phyloP scores from a whole-genome alignment of 2,113 vertebrate species.

The Notarius lentiginosus region DNA sequence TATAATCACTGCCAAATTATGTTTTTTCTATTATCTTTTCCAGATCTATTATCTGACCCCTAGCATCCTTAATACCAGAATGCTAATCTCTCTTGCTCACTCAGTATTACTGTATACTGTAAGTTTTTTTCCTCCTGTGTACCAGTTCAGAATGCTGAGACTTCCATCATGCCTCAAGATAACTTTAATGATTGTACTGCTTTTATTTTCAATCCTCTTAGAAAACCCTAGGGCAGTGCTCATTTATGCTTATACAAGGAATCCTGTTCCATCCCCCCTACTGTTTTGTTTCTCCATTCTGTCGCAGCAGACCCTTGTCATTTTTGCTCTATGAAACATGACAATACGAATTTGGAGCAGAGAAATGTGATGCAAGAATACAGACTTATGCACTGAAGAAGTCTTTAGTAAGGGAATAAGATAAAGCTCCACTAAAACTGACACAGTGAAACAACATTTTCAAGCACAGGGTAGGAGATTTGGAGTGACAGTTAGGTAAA shows the following conservation, averaged over 20 bases:
- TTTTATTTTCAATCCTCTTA: constrained; percentile 64
- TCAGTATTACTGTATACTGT: constrained; percentile 4
- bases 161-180: constrained; percentile 58
- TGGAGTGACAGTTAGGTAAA: constrained; percentile 10
- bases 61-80: constrained; percentile 29
- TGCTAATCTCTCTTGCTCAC: constrained; percentile 49
- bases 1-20: neutral
- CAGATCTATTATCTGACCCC: constrained; percentile 39
- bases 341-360: constrained; percentile 43
- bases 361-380: constrained; percentile 45
- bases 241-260: constrained; percentile 16
- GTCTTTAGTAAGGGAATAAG: constrained; percentile 16
- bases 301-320: constrained; percentile 24
- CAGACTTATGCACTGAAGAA: constrained; percentile 41
- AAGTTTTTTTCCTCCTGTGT: neutral
- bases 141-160: constrained; percentile 58
- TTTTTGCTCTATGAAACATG: constrained; percentile 54
- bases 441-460: constrained; percentile 25
- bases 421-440: neutral
- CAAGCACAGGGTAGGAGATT: neutral
- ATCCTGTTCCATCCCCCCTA: neutral
- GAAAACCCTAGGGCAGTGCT: constrained; percentile 42
- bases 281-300: neutral
- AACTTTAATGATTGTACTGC: constrained; percentile 63
- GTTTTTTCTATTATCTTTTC: neutral